phyloP scores from a whole-genome alignment of 1,140 invertebrate genomes.

The Lordiphosa mommai region DNA sequence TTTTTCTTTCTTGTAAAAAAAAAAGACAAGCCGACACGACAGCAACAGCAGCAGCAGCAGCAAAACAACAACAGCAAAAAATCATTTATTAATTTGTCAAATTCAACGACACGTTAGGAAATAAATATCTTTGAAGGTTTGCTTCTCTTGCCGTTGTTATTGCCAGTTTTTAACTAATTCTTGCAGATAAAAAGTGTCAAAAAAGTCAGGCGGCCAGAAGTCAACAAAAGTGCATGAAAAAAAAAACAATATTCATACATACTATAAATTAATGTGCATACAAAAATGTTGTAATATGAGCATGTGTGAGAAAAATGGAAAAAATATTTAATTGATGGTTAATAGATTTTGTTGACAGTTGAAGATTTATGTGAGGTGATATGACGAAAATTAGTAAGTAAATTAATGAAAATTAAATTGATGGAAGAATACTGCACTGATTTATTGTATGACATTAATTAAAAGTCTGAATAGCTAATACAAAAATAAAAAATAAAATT shows the following conservation, averaged over 20 bases:
- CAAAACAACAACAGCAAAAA: slow-evolving; percentile 20
- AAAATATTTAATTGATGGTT: slow-evolving; percentile 29
- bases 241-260: slow-evolving; percentile 18
- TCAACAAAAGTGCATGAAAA: slow-evolving; percentile 24
- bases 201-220: slow-evolving; percentile 47
- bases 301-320: slow-evolving; percentile 27
- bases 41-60: slow-evolving; percentile 8
- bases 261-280: slow-evolving; percentile 12
- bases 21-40: slow-evolving; percentile 30
- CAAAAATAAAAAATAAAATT: no score
- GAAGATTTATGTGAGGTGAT: slow-evolving; percentile 8
- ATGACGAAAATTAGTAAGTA: neutral
- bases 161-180: slow-evolving; percentile 46
- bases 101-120: slow-evolving; percentile 50
- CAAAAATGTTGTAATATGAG: slow-evolving; percentile 14
- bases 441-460: no score
- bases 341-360: slow-evolving; percentile 27
- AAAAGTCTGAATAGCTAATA: no score
- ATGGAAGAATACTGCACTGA: no score
- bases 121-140: slow-evolving; percentile 30
- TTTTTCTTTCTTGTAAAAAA: slow-evolving; percentile 4
- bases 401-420: no score
- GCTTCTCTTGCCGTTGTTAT: slow-evolving; percentile 17
- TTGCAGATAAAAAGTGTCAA: slow-evolving; percentile 53
- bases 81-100: slow-evolving; percentile 59